Evolutionary conservation across 1,140 invertebrate species (phyloP), one percentile per base, ranked within the genome.

Genomic region (Tetragnatha versicolor): DNA sequence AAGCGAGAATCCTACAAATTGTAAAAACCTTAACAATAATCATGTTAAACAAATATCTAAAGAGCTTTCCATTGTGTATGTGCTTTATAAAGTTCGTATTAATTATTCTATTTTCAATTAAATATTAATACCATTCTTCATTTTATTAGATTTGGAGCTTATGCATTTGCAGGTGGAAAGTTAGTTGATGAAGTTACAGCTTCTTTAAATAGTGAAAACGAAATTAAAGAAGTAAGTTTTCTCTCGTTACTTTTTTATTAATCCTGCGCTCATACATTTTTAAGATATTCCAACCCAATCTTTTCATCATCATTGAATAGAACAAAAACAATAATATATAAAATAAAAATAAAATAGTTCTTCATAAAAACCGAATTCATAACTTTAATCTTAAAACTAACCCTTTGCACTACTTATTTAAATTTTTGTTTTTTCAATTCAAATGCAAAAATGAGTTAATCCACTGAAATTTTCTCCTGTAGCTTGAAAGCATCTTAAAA

Each of bases 121-220:
- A 20, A 6, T 17, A n/a, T 33, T 58, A 10, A 29, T 12, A 17
- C 12, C 20, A 35, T 49, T 2, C 77, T 33, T 35, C n/a, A 22
- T 10, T 29, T 51, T 51, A 60, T n/a, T 12, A 53, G 78, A 45
- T 72, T 72, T 37, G 42, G 58, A 51, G 66, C 61, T 49, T 82
- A 45, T 72, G 73, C 81, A 77, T 79, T 81, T 55, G 79, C 89
- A 90, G 37, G 82, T 93, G 92, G 82, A 91, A 91, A 80, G 89
- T 90, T 95, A n/a, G 85, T 94, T 0, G 91, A 90, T 82, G 88
- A 90, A 27, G 88, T 91, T 0, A 92, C 91, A 0, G 88, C 88
- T 70, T 88, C 90, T 51, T 89, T 93, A 69, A 94, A 91, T 75
- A 90, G 91, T 14, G 88, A 89, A 82, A 91, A 90, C 83, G 92